Percentiles rank a stretch among this genome's conserved stretches.
These are phyloP conservation scores for Drosophila austrosaltans DNA, from an alignment of 2,888 invertebrate species.

Conservation along the genomic window DNA sequence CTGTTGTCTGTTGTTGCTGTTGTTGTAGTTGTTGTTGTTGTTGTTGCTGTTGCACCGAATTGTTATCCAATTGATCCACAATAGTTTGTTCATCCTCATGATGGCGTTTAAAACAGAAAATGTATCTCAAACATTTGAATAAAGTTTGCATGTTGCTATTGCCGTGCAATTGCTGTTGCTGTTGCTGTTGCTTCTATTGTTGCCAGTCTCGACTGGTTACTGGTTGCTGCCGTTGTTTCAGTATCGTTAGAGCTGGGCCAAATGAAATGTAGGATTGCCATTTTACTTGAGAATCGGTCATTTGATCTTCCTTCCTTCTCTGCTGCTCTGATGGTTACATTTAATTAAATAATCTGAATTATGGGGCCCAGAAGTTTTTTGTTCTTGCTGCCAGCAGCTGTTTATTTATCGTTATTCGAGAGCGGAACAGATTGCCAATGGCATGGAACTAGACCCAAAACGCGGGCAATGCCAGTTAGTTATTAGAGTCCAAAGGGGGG, in stretches of 20 bases:
- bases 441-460: not conserved
- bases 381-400: constrained; percentile 1
- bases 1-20: not conserved
- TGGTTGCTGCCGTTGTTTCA: not conserved
- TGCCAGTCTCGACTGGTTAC: constrained; percentile 1
- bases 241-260: not conserved
- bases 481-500: not conserved
- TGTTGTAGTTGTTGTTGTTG: not conserved
- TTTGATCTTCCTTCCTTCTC: not conserved
- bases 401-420: constrained; percentile 16
- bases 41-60: constrained; percentile 2
- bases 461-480: no score
- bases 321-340: not conserved
- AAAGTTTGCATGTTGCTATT: constrained; percentile 46
- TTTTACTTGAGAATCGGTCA: not conserved
- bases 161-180: no score
- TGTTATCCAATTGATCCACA: constrained; percentile 39
- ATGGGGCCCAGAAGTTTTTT: constrained; percentile 7
- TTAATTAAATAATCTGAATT: constrained; percentile 9
- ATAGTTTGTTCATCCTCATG: constrained; percentile 52
- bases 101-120: constrained; percentile 39
- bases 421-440: constrained; percentile 8
- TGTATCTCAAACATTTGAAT: constrained; percentile 42
- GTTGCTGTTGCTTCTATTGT: not conserved
- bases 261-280: not conserved